A percentile compares a stretch with the other conserved stretches of the same genome.
Conservation (phyloP, 2,797 vertebrate species). For the Fratercula arctica region DNA sequence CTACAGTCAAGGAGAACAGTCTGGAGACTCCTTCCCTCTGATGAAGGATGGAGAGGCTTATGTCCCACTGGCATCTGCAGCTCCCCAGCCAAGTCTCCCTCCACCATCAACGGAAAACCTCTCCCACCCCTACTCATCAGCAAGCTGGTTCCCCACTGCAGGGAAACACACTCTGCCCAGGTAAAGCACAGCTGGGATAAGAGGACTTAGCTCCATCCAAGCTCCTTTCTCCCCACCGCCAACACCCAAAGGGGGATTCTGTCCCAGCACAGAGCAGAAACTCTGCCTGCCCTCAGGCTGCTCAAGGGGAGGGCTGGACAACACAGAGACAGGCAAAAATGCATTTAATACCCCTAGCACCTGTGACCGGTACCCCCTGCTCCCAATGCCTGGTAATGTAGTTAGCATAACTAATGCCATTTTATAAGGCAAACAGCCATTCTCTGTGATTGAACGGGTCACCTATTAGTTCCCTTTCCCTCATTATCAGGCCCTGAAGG, state of each 20-base stretch:
- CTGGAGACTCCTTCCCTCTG: neutral
- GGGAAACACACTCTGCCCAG: neutral
- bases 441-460: rapidly evolving
- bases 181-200: neutral
- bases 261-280: neutral
- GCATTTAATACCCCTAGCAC: neutral
- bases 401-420: neutral
- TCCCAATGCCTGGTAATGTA: neutral
- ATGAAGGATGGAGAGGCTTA: neutral
- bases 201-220: neutral
- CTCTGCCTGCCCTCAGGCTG: neutral
- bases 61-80: neutral
- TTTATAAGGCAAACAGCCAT: neutral
- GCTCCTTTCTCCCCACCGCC: neutral
- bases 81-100: neutral
- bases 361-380: neutral
- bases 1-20: slow-evolving; percentile 80
- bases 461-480: neutral
- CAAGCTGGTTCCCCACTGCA: neutral
- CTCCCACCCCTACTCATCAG: neutral
- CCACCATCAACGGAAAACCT: neutral
- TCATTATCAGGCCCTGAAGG: neutral
- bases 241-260: neutral
- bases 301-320: neutral
- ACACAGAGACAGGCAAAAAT: neutral